A percentile compares a stretch with the other conserved stretches of the same genome.
phyloP scores from a whole-genome alignment of 92 coral and sea anemone species.

The Galaxea fascicularis region DNA sequence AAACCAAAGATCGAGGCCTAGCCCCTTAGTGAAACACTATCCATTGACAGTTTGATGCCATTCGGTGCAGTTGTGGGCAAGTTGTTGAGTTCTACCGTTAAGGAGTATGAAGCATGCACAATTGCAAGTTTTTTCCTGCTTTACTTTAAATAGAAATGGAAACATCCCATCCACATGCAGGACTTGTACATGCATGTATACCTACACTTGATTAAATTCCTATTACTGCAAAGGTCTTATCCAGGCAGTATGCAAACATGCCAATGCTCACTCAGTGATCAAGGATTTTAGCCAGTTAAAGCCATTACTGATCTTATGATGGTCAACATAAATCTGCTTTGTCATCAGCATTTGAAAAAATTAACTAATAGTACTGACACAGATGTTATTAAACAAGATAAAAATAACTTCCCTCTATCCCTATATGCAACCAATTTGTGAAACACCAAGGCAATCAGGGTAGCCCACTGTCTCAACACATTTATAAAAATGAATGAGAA shows the following conservation, averaged over 20 bases:
- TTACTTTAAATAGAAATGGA: no score
- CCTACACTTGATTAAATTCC: no score
- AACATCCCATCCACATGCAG: no score
- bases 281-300: not conserved
- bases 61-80: no score
- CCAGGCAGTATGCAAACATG: not conserved
- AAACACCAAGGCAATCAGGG: conserved; percentile 5
- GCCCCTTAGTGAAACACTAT: no score
- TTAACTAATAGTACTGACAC: conserved; percentile 4
- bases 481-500: conserved; percentile 43
- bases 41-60: no score
- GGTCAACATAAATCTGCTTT: not conserved
- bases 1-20: no score
- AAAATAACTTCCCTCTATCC: conserved; percentile 9
- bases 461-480: not conserved
- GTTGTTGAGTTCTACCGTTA: no score
- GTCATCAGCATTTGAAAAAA: not conserved
- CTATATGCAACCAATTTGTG: not conserved
- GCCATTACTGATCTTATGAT: not conserved
- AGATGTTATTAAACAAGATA: not conserved
- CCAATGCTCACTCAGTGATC: not conserved
- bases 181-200: no score
- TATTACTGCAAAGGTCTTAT: no score
- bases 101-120: no score
- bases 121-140: no score